These are phyloP conservation scores for Oxygymnocypris stewartii DNA, from an alignment of 2,113 vertebrate species.

Conservation along the genomic window DNA sequence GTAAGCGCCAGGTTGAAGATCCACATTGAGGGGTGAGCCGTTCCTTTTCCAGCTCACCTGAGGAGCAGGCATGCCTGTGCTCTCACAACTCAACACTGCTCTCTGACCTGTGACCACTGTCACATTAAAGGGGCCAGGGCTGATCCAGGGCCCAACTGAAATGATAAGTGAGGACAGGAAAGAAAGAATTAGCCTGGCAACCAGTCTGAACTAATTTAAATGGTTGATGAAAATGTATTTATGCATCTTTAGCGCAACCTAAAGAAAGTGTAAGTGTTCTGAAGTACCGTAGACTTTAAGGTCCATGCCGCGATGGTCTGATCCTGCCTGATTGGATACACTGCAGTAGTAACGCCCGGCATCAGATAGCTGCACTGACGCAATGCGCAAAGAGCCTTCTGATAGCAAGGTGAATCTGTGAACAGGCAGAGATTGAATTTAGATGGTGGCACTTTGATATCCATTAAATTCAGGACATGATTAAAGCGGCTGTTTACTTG, in stretches of 20 bases:
- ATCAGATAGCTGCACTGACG: conserved; percentile 73
- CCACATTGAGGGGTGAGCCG: conserved; percentile 73
- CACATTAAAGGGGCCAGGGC: conserved; percentile 78
- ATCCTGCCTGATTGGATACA: conserved; percentile 84
- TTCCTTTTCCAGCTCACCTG: conserved; percentile 85
- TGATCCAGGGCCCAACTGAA: conserved; percentile 81
- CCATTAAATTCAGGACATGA: not conserved
- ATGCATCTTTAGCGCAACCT: not conserved
- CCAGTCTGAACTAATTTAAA: not conserved
- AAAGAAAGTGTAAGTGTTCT: not conserved
- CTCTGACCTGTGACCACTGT: conserved; percentile 77
- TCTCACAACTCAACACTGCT: conserved; percentile 77
- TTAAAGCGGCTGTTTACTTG: not conserved
- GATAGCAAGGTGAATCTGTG: conserved; percentile 77
- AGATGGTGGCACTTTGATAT: not conserved
- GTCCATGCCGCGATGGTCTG: conserved; percentile 76
- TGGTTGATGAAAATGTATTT: not conserved
- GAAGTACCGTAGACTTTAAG: conserved; percentile 82
- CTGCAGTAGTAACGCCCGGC: conserved; percentile 85
- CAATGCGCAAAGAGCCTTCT: conserved; percentile 80
- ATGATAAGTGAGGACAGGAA: conserved; percentile 7
- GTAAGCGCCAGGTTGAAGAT: conserved; percentile 68
- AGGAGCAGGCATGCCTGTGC: conserved; percentile 79
- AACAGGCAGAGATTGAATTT: not conserved
- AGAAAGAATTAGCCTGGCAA: not conserved